Percentiles rank a stretch among this genome's conserved stretches.
Evolutionary conservation across 2,888 invertebrate species (phyloP).

Genomic region (Lasioglossum oenotherae): DNA sequence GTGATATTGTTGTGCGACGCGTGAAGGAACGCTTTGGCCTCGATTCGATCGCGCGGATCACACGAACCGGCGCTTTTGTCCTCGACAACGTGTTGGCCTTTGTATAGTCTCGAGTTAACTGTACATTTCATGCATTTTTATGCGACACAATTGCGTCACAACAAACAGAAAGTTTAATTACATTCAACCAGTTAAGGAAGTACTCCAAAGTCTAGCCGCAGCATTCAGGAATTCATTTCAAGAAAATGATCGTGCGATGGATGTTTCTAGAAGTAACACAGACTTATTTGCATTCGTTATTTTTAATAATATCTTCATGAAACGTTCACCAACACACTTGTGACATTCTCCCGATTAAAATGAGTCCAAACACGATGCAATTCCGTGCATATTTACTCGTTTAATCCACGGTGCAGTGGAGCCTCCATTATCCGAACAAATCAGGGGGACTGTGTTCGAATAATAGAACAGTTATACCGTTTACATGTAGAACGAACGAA

Average conservation of each 20-base stretch:
- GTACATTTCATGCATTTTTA: background rate
- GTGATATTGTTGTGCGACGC: slow-evolving; percentile 15
- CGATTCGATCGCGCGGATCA: slow-evolving; percentile 2
- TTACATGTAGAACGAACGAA: too few species aligned
- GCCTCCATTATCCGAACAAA: too few species aligned
- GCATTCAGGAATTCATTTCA: background rate
- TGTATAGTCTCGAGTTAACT: background rate
- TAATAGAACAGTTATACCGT: too few species aligned
- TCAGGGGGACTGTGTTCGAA: too few species aligned
- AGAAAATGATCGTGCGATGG: background rate
- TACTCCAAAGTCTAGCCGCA: background rate
- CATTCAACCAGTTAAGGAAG: background rate
- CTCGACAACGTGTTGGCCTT: background rate
- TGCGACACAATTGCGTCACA: too few species aligned
- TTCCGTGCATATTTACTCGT: too few species aligned
- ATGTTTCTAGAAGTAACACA: background rate
- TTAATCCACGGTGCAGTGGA: too few species aligned
- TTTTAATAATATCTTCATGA: background rate
- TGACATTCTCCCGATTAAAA: too few species aligned
- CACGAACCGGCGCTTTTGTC: slow-evolving; percentile 10
- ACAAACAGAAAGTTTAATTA: background rate
- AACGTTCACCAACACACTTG: too few species aligned
- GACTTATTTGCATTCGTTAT: background rate
- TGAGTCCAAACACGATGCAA: too few species aligned
- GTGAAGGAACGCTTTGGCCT: slow-evolving; percentile 19